Conservation (phyloP, 2,113 vertebrate genomes). For the Barbus barbus region DNA sequence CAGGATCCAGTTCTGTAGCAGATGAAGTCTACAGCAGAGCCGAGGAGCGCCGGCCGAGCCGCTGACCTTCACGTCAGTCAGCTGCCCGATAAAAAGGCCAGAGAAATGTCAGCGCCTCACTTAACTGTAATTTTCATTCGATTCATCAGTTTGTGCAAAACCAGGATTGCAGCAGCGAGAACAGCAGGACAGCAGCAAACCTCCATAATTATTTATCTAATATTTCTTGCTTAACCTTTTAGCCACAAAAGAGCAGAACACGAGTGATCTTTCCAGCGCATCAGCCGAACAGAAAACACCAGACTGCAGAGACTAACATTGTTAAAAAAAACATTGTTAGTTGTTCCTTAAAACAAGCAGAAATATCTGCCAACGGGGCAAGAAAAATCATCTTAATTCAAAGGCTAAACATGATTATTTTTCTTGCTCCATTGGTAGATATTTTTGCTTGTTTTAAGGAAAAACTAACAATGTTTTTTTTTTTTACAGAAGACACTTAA, state of each 20-base stretch:
- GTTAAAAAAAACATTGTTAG: no score
- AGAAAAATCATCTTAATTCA: no score
- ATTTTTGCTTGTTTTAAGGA: no score
- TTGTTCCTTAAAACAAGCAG: no score
- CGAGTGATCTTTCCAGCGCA: constrained; percentile 58
- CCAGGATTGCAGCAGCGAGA: constrained; percentile 39
- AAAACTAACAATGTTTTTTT: no score
- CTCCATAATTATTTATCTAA: constrained; percentile 69
- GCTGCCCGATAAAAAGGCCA: constrained; percentile 71
- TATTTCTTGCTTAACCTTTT: constrained; percentile 72
- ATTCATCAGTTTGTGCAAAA: constrained; percentile 66
- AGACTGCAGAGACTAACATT: no score
- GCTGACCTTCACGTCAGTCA: constrained; percentile 76
- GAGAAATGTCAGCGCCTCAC: constrained; percentile 71
- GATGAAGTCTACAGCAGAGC: no score
- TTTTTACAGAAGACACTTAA: no score
- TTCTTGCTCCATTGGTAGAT: no score
- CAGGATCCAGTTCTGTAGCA: constrained; percentile 70
- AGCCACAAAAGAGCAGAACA: constrained; percentile 64
- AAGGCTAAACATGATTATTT: no score
- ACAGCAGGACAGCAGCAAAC: constrained; percentile 23
- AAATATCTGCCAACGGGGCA: no score
- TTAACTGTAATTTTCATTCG: constrained; percentile 62
- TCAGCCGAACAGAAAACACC: background rate
- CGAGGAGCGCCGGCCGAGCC: constrained; percentile 14